Evolutionary conservation across 2,888 invertebrate species (phyloP), one percentile per base, ranked within the genome.

Genomic region (Neoitamus cyanurus): DNA sequence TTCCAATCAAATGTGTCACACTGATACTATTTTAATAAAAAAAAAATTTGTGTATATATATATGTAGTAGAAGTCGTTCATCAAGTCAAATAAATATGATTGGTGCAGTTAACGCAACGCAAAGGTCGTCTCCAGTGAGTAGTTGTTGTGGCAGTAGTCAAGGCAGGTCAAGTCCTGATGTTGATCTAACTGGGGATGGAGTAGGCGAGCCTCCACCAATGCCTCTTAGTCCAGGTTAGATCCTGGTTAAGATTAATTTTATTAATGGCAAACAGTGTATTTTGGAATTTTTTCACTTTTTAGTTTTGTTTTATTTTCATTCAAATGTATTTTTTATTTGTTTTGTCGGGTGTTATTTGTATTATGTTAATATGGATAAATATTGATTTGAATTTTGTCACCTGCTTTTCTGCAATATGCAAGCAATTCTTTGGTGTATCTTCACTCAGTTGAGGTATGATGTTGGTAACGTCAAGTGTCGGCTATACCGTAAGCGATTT

Each of bases 131-230:
- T 88, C 91, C 91, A 89, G 91, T 91, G 90, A 91, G 91, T 91
- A 91, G 91, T 91, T 91, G 91, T 91, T 91, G 91, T 90, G 91
- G 91, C 90, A 91, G 90, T 90, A 91, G 91, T 90, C 91, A 91
- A 88, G 91, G 90, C 87, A 90, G 91, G 88, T 91, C 91, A 89
- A 91, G 91, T 90, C 91, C 91, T 87, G 91, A 91, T 88, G 89
- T 88, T 89, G 91, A 91, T 89, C 85, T 87, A 78, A 85, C 87
- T 86, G 87, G 87, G 86, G 87, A 88, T 86, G 87, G 87, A 87
- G 89, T 88, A 87, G 89, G 88, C 86, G 90, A 90, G 88, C 90
- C 89, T 86, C 91, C 91, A 88, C 88, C 90, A 87, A 90, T 91
- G 88, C 91, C 91, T 88, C 89, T 91, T 87, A 90, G 91, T 90